phyloP scores from a whole-genome alignment of 2,113 vertebrate genomes.

The Cephalopterus ornatus region DNA sequence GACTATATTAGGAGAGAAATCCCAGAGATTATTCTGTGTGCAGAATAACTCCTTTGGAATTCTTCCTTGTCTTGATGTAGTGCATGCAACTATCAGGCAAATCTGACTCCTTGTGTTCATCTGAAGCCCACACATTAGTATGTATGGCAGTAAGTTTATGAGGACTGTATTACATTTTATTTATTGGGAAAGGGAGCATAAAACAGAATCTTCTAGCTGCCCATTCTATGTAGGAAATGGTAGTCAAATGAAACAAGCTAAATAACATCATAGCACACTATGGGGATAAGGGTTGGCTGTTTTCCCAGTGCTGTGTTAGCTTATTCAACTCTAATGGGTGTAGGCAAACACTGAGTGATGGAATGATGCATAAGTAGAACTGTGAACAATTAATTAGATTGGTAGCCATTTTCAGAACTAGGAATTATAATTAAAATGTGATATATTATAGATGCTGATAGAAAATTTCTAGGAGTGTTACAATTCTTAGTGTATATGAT shows the following conservation, averaged over 20 bases:
- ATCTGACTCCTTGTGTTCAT: not conserved
- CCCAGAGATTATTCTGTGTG: not conserved
- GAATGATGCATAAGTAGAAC: not conserved
- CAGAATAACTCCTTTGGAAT: not conserved
- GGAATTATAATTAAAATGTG: not conserved
- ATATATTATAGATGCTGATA: not conserved
- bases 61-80: not conserved
- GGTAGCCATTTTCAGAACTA: not conserved
- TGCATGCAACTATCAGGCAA: not conserved
- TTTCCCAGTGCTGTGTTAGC: not conserved
- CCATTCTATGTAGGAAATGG: not conserved
- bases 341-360: accelerated
- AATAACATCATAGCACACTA: not conserved
- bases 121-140: not conserved
- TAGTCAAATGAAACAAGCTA: slow-evolving; percentile 5
- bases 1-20: not conserved
- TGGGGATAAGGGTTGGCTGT: not conserved
- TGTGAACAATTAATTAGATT: not conserved
- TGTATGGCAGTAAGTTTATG: not conserved
- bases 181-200: not conserved
- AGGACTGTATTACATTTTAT: not conserved
- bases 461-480: not conserved
- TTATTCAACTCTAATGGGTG: not conserved
- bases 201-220: not conserved
- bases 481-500: not conserved